Conservation (phyloP, 2,797 vertebrate genomes). For the Lindbergichthys nudifrons region DNA sequence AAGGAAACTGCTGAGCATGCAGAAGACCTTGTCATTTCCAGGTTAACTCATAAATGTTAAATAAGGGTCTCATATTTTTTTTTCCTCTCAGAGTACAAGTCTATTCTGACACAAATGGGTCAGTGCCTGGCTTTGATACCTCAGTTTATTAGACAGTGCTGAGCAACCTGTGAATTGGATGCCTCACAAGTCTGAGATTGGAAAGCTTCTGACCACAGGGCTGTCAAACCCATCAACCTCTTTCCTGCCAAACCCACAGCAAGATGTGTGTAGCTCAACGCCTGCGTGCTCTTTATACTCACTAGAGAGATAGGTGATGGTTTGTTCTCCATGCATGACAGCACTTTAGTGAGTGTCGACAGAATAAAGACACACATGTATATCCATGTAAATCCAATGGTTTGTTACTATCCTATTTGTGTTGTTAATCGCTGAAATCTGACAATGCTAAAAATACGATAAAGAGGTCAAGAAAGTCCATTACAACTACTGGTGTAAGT, state of each 20-base stretch:
- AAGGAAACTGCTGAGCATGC: slow-evolving; percentile 22
- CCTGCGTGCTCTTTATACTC: slow-evolving; percentile 8
- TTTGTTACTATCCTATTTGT: neutral
- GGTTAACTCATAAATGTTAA: slow-evolving; percentile 76
- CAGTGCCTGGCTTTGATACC: slow-evolving; percentile 67
- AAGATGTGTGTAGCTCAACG: slow-evolving; percentile 31
- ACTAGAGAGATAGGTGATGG: slow-evolving; percentile 10
- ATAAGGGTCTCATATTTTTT: slow-evolving; percentile 49
- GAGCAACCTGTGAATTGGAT: slow-evolving; percentile 51
- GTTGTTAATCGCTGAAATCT: slow-evolving; percentile 4
- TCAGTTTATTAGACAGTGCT: slow-evolving; percentile 41
- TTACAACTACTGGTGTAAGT: neutral
- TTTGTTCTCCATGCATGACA: slow-evolving; percentile 23
- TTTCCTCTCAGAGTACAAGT: slow-evolving; percentile 28
- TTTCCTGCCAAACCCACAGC: slow-evolving; percentile 38
- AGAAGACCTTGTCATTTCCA: slow-evolving; percentile 65
- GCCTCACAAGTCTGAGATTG: slow-evolving; percentile 39
- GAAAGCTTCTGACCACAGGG: slow-evolving; percentile 42
- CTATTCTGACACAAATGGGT: slow-evolving; percentile 76
- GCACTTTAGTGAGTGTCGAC: slow-evolving; percentile 20
- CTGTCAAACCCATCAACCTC: slow-evolving; percentile 46
- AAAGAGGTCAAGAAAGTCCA: neutral
- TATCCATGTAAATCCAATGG: neutral
- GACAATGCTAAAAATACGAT: neutral
- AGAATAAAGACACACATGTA: neutral